Conservation (phyloP, 2,113 vertebrate genomes). For the Ageneiosus marmoratus region DNA sequence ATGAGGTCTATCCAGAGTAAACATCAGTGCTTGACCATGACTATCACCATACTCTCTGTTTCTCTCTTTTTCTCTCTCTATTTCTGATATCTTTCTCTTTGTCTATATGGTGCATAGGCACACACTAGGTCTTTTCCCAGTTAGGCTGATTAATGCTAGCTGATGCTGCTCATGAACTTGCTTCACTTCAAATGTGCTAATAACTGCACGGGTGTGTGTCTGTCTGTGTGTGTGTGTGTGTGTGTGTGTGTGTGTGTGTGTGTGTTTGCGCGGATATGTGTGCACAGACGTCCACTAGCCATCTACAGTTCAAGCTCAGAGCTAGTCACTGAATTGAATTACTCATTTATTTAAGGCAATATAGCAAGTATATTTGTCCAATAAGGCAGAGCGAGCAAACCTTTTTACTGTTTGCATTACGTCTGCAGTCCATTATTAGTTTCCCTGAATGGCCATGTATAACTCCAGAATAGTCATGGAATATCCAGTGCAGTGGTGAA, state of each 20-base stretch:
- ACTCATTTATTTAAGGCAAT: slow-evolving; percentile 63
- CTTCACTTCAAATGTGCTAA: slow-evolving; percentile 56
- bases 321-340: slow-evolving; percentile 58
- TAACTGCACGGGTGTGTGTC: slow-evolving; percentile 45
- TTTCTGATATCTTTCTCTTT: slow-evolving; percentile 57
- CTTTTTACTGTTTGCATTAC: slow-evolving; percentile 50
- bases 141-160: slow-evolving; percentile 61
- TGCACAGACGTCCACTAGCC: background rate
- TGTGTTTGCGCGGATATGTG: background rate
- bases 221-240: background rate
- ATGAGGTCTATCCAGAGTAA: slow-evolving; percentile 74
- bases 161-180: slow-evolving; percentile 62
- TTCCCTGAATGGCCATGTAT: slow-evolving; percentile 27
- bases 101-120: background rate
- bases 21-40: slow-evolving; percentile 74
- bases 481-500: slow-evolving; percentile 19
- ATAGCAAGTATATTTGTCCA: slow-evolving; percentile 52
- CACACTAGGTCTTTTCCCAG: slow-evolving; percentile 17
- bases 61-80: slow-evolving; percentile 66
- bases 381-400: slow-evolving; percentile 54
- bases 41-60: slow-evolving; percentile 66
- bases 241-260: slow-evolving; percentile 23
- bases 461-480: slow-evolving; percentile 11
- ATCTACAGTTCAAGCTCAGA: slow-evolving; percentile 30
- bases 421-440: slow-evolving; percentile 51